Base-by-base conservation (phyloP, 92 coral and sea anemone species). In the Palythoa caribaeorum region DNA sequence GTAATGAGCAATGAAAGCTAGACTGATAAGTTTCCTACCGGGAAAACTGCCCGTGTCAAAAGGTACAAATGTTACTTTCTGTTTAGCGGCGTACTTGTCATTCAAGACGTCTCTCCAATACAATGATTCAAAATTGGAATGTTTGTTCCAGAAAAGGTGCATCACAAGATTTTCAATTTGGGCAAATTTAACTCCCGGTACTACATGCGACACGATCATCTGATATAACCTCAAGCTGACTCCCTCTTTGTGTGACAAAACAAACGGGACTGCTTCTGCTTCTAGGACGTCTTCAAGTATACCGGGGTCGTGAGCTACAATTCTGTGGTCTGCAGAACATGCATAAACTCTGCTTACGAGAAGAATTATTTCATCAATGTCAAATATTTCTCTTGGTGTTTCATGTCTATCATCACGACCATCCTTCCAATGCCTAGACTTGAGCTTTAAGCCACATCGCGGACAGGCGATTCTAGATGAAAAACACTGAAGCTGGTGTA, bases 11-110 rank as follows among this genome's bases (percentile, higher is more conserved):
- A 90, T 69, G 75, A 85, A 84, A n/a, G 83, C 80, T n/a, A 72
- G 62, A 66, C 86, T 76, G 75, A 86, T 90, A 11, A 90, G 78
- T 78, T 73, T 90, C 70, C 92, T 90, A 72, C 92, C 84, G 9
- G 85, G 77, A 62, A 50, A 86, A 76, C 85, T 78, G 66, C 57
- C 85, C 36, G 51, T 79, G 57, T 52, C 57, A 52, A 52, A 52
- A 13, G 57, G 57, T 52, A 13, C 57, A 52, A 52, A 52, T 52
- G 57, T 52, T 52, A 52, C 57, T 52, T 52, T 52, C 57, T 52
- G 57, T 52, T 52, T 52, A 52, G 57, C 1, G 57, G 57, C 57
- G 57, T 13, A 1, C 57, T 52, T 52, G 9, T 52, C 57, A 52
- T 52, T 52, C 13, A 52, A 52, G 57, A 52, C 57, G 57, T 52